Evolutionary conservation across 2,113 vertebrate genomes (phyloP).

Genomic region (Callipepla californica): DNA sequence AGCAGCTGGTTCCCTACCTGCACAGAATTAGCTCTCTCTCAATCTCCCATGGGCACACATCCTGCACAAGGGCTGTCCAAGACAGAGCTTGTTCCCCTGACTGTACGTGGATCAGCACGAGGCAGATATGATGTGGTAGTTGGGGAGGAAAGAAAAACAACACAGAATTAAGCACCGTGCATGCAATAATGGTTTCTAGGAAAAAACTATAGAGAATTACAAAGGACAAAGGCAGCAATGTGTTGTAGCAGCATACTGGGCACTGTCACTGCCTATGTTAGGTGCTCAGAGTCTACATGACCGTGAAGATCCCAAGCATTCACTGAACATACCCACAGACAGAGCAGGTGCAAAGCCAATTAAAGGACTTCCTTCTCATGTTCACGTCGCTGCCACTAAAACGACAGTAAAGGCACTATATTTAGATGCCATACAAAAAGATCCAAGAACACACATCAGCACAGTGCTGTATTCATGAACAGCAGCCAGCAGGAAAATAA

Average conservation of each 20-base stretch:
- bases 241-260: background rate
- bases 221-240: background rate
- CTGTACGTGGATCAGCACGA: background rate
- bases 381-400: background rate
- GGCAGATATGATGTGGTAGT: background rate
- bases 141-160: rapidly evolving
- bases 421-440: background rate
- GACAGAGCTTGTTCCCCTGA: background rate
- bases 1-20: conserved; percentile 52
- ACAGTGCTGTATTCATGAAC: background rate
- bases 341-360: background rate
- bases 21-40: background rate
- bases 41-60: background rate
- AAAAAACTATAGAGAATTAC: background rate
- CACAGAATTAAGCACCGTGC: background rate
- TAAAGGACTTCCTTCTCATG: background rate
- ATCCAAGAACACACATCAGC: background rate
- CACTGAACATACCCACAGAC: background rate
- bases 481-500: background rate
- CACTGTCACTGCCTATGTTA: background rate
- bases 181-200: background rate
- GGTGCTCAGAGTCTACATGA: background rate
- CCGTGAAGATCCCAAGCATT: background rate
- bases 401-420: background rate
- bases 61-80: background rate